Percentiles rank a stretch among this genome's conserved stretches.
Evolutionary conservation across 2,113 vertebrate genomes (phyloP).

Genomic region (Nestor notabilis): DNA sequence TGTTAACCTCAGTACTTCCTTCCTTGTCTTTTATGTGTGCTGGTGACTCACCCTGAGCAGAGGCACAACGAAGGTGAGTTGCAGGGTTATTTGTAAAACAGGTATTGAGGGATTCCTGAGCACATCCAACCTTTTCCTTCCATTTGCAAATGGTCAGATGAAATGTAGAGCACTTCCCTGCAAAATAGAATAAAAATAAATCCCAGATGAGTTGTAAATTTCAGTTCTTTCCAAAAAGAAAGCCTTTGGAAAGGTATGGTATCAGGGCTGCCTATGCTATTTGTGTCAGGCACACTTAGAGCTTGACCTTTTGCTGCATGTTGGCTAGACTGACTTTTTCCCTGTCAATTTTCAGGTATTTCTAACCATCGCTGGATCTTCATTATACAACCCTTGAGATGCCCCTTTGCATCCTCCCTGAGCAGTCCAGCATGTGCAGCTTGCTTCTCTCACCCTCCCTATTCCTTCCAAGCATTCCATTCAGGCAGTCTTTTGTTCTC

Average conservation of each 20-base stretch:
- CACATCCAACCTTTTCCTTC: neutral
- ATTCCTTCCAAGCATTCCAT: conserved; percentile 18
- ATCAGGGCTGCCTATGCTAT: neutral
- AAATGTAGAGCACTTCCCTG: neutral
- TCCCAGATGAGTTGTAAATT: neutral
- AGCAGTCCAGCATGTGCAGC: neutral
- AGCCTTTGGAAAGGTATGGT: neutral
- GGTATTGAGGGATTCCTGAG: neutral
- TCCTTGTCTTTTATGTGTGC: neutral
- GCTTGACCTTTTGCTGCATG: neutral
- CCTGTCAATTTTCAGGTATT: neutral
- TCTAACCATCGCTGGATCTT: neutral
- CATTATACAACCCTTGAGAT: neutral
- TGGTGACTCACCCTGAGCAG: neutral
- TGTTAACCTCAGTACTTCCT: neutral
- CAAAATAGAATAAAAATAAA: neutral
- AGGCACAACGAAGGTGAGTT: neutral
- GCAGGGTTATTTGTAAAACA: neutral
- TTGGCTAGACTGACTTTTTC: neutral
- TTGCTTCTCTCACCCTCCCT: neutral
- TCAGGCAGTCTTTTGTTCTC: neutral
- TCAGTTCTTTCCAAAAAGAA: neutral
- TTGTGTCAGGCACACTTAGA: neutral
- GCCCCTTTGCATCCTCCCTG: neutral
- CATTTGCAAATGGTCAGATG: neutral